Evolutionary conservation across 1,140 invertebrate species (phyloP).

Genomic region (Philotrypesis tridentata): DNA sequence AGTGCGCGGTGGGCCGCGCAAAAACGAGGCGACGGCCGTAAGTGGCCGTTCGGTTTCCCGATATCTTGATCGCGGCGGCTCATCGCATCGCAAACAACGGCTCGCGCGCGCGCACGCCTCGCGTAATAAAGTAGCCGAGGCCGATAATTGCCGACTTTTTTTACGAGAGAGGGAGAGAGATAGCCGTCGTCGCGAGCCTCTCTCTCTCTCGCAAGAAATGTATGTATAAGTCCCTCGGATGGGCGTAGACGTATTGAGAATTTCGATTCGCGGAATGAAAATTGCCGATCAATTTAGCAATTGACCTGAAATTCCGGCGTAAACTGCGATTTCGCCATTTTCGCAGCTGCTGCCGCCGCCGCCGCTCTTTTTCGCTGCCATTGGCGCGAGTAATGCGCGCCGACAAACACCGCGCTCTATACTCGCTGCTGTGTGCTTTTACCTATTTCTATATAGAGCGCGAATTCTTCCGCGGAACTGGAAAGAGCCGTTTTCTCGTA

Average conservation of each 20-base stretch:
- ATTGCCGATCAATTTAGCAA: conserved; percentile 71
- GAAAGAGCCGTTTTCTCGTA: conserved; percentile 1
- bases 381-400: conserved; percentile 12
- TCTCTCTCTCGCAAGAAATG: neutral
- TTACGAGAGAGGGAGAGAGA: conserved; percentile 58
- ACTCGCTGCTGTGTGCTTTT: no score
- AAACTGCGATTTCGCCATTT: conserved; percentile 64
- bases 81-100: neutral
- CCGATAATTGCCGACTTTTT: conserved; percentile 69
- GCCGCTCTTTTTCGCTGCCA: conserved; percentile 58
- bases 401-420: conserved; percentile 21
- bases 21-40: conserved; percentile 12
- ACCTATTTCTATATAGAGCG: conserved; percentile 32
- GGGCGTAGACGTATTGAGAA: conserved; percentile 62
- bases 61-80: conserved; percentile 37
- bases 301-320: conserved; percentile 69
- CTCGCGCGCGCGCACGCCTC: conserved; percentile 14
- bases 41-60: conserved; percentile 19
- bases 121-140: conserved; percentile 64
- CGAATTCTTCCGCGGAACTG: conserved; percentile 20
- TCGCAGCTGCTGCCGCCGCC: no score
- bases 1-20: no score
- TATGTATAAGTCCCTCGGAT: conserved; percentile 32
- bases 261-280: conserved; percentile 71
- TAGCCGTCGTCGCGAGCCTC: no score